Percentiles rank a stretch among this genome's conserved stretches.
Evolutionary conservation across 35 echinoderm and acorn worm genomes (phyloP).

Genomic region (Amphiura filiformis): DNA sequence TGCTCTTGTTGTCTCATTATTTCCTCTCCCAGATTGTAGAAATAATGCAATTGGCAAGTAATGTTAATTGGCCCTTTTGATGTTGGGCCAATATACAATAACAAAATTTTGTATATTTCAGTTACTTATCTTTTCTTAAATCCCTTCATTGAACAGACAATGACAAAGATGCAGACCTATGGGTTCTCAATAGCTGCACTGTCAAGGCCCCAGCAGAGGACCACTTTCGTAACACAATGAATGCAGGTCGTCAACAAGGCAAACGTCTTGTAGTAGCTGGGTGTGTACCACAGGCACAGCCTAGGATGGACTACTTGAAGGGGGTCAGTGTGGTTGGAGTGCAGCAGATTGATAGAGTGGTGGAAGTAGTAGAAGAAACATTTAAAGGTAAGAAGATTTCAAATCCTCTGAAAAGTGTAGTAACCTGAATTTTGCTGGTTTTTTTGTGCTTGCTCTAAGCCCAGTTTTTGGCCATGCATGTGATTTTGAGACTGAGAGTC

Average conservation of each 20-base stretch:
- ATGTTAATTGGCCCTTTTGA: too few relatives aligned
- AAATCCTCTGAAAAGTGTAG: too few relatives aligned
- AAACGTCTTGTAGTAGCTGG: constrained; percentile 88
- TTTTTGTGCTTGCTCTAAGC: neutral
- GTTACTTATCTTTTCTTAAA: too few relatives aligned
- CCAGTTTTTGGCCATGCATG: too few relatives aligned
- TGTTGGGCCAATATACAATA: too few relatives aligned
- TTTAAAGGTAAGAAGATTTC: constrained; percentile 81
- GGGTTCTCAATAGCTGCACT: constrained; percentile 97
- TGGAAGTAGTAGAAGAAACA: constrained; percentile 97
- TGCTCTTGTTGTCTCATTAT: too few relatives aligned
- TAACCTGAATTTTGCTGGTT: neutral
- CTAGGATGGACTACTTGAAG: constrained; percentile 71
- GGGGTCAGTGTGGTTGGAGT: constrained; percentile 92
- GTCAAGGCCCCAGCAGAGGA: constrained; percentile 96
- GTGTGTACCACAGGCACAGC: constrained; percentile 97
- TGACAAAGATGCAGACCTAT: constrained; percentile 76
- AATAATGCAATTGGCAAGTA: too few relatives aligned
- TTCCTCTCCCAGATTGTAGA: too few relatives aligned
- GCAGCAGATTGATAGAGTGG: constrained; percentile 96
- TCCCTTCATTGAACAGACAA: constrained; percentile 41
- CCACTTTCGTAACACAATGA: constrained; percentile 89
- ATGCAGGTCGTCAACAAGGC: constrained; percentile 58
- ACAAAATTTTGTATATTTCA: too few relatives aligned
- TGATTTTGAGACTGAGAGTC: too few relatives aligned